Base-by-base conservation (phyloP, 2,113 vertebrate species). In the Campylorhamphus procurvoides region DNA sequence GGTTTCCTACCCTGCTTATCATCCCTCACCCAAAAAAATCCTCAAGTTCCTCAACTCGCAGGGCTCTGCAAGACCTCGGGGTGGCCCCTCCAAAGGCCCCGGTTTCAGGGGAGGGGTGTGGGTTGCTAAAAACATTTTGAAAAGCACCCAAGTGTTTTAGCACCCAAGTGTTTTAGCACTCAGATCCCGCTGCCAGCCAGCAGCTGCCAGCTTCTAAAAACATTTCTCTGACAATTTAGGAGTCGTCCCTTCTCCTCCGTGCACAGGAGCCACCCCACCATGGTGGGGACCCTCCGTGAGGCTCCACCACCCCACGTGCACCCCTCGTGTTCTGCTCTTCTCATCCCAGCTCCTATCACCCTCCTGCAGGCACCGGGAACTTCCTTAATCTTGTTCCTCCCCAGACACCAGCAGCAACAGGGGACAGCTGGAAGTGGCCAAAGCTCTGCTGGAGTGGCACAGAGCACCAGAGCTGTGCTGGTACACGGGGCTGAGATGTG, bases 401-500 rank as follows among this genome's bases (percentile, higher is more conserved):
- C 3, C 2, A 42, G 73, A 37, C 19, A 11, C n/a, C 81, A 49
- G 75, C 76, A 35, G 46, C 1, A 3, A 6, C 35, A 3, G 40
- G 82, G 74, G 33, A 35, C 1, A 14, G 12, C 0, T 0, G 2
- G 55, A 1, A n/a, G 31, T 1, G 24, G 22, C 49, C 76, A 24
- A 7, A 52, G 37, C 37, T 37, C 37, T 37, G 37, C 37, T 16
- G 60, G 25, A 52, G 14, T 0, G 1, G 24, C 62, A 12, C 53
- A 3, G 20, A 28, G 46, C 7, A 2, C 40, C 0, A 3, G 53
- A 7, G 4, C 62, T 2, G 1, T 3, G 53, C 46, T 2, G 4
- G 28, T n/a, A 64, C 59, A 18, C 6, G 0, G 3, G 52, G 62
- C 50, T 62, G 31, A 44, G 66, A 2, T 3, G 68, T 14, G 42